Evolutionary conservation across 2,113 vertebrate genomes (phyloP).

Genomic region (Gasterosteus aculeatus): DNA sequence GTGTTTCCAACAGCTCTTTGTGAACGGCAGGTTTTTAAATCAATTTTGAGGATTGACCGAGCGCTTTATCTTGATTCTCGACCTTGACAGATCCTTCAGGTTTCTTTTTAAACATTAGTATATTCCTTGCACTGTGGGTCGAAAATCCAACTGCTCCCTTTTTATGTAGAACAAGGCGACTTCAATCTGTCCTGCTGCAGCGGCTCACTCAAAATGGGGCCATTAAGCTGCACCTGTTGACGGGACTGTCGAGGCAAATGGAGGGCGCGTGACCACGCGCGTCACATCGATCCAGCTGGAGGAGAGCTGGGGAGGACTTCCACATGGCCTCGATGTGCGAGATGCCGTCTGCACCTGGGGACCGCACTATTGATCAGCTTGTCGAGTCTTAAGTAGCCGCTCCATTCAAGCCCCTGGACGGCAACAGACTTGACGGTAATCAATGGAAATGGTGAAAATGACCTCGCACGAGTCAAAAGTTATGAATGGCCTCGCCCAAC

Average conservation of each 20-base stretch:
- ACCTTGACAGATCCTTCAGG: slow-evolving; percentile 66
- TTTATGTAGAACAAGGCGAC: slow-evolving; percentile 62
- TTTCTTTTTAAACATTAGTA: slow-evolving; percentile 64
- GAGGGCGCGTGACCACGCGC: slow-evolving; percentile 34
- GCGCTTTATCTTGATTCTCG: slow-evolving; percentile 70
- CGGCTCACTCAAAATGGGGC: slow-evolving; percentile 60
- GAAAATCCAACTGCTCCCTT: slow-evolving; percentile 61
- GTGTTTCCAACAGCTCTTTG: slow-evolving; percentile 60
- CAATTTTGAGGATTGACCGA: slow-evolving; percentile 63
- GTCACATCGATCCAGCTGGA: slow-evolving; percentile 60
- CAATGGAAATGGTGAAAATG: slow-evolving; percentile 71
- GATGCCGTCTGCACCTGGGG: slow-evolving; percentile 67
- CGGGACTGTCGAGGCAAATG: slow-evolving; percentile 50
- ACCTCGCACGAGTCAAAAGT: slow-evolving; percentile 58
- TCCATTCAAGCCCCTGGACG: slow-evolving; percentile 55
- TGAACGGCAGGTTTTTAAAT: slow-evolving; percentile 62
- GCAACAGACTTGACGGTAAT: slow-evolving; percentile 67
- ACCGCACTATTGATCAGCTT: slow-evolving; percentile 70
- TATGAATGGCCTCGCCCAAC: slow-evolving; percentile 57
- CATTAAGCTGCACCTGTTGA: slow-evolving; percentile 72
- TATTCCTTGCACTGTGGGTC: slow-evolving; percentile 52
- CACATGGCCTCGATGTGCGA: slow-evolving; percentile 69
- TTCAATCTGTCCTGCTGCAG: slow-evolving; percentile 49
- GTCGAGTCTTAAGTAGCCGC: slow-evolving; percentile 57
- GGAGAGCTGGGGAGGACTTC: slow-evolving; percentile 58